A percentile compares a stretch with the other conserved stretches of the same genome.
These are phyloP conservation scores for Podabrus alpinus DNA, from an alignment of 2,888 invertebrate genomes.

Conservation along the genomic window DNA sequence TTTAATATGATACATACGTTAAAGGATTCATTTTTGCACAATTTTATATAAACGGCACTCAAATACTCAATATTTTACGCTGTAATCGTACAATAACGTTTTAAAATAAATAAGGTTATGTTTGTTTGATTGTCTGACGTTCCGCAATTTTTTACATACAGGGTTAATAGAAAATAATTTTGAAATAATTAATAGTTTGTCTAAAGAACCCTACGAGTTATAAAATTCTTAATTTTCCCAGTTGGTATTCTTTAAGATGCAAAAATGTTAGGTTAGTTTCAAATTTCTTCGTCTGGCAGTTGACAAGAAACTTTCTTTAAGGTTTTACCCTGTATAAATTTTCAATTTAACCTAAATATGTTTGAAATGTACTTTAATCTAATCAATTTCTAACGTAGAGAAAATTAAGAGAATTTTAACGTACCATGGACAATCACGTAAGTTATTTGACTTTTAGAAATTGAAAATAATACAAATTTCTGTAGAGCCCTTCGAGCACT, in stretches of 20 bases:
- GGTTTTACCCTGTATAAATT: no score
- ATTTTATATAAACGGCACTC: neutral
- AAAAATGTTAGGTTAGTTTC: no score
- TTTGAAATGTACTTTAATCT: neutral
- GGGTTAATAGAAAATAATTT: no score
- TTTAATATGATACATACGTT: conserved; percentile 43
- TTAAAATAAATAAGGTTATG: neutral
- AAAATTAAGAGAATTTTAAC: no score
- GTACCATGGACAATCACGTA: conserved; percentile 5
- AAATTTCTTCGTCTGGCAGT: no score
- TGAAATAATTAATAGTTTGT: no score
- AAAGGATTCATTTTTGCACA: conserved; percentile 45
- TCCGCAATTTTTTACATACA: neutral
- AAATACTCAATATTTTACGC: neutral
- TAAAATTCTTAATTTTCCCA: no score
- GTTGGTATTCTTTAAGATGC: no score
- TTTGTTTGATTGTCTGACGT: neutral
- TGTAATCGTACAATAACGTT: neutral
- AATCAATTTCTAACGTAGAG: neutral
- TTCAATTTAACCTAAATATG: no score
- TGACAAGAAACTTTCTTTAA: no score
- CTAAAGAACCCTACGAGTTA: no score
- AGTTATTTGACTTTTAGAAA: neutral
- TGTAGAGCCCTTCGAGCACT: neutral
- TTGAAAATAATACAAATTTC: neutral